Percentiles rank a stretch among this genome's conserved stretches.
Evolutionary conservation across 2,113 vertebrate genomes (phyloP).

Genomic region (Menura novaehollandiae): DNA sequence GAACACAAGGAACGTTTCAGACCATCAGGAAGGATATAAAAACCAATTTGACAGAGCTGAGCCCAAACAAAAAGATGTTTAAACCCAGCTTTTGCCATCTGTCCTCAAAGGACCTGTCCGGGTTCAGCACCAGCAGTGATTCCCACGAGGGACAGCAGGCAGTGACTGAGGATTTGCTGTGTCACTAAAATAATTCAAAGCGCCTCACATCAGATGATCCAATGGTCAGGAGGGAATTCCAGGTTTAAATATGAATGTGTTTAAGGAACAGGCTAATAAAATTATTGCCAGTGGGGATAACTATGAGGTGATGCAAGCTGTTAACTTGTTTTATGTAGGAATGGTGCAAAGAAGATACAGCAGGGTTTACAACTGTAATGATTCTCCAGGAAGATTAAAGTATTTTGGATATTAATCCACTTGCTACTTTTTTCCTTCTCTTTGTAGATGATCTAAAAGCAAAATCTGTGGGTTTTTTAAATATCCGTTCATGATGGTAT

Average conservation of each 20-base stretch:
- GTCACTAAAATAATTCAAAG: neutral
- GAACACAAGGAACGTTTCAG: fast-evolving
- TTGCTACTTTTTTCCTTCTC: neutral
- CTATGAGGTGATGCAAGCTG: neutral
- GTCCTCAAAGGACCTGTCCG: neutral
- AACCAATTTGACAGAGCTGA: neutral
- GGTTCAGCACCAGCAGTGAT: neutral
- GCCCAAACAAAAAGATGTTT: neutral
- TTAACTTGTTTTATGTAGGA: neutral
- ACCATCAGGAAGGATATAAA: neutral
- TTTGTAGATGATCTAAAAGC: neutral
- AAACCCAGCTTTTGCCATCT: neutral
- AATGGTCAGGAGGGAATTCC: neutral
- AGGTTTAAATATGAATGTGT: neutral
- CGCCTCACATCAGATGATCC: neutral
- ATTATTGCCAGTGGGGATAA: neutral
- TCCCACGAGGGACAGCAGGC: neutral
- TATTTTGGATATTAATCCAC: neutral
- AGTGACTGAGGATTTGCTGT: neutral
- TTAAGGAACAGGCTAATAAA: neutral
- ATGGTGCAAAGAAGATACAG: neutral
- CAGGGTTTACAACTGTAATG: neutral
- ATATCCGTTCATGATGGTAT: neutral
- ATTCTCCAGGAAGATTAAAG: neutral
- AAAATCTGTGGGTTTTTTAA: neutral